phyloP scores from a whole-genome alignment of 64 coral and sea anemone species.

The Anthopleura sola region DNA sequence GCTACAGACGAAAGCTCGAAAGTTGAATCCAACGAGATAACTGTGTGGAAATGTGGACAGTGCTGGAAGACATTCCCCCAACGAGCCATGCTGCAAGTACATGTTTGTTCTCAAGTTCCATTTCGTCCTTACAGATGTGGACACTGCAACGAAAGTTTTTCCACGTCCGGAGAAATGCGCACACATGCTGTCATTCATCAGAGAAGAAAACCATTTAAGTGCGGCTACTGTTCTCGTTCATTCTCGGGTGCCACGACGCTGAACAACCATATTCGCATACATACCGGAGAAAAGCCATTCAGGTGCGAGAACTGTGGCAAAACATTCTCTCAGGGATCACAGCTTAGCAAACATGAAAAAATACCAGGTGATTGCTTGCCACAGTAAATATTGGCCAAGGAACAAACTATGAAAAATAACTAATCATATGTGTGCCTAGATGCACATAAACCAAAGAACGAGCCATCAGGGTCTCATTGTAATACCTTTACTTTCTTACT shows the following conservation, averaged over 20 bases:
- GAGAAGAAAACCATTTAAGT: constrained; percentile 66
- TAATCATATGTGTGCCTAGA: no score
- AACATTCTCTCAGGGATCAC: constrained; percentile 51
- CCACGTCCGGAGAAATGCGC: constrained; percentile 41
- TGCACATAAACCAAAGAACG: no score
- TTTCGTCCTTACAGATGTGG: constrained; percentile 54
- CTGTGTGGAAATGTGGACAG: constrained; percentile 31
- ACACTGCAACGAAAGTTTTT: constrained; percentile 51
- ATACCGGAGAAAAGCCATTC: constrained; percentile 68
- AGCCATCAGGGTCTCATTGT: no score
- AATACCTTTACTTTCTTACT: no score
- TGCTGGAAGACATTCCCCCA: constrained; percentile 45
- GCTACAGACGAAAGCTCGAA: neutral
- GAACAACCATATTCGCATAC: constrained; percentile 62
- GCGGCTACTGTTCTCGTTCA: constrained; percentile 50
- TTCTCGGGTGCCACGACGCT: constrained; percentile 54
- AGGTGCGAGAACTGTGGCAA: constrained; percentile 46
- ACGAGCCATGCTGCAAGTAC: constrained; percentile 34
- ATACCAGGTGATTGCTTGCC: constrained; percentile 61
- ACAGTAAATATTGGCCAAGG: neutral
- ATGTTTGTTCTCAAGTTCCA: constrained; percentile 40
- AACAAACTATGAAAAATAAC: no score
- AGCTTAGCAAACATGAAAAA: constrained; percentile 49
- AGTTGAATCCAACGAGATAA: neutral
- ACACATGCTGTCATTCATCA: constrained; percentile 58